Evolutionary conservation across 2,888 invertebrate species (phyloP).

Genomic region (Choristoneura rosaceana): DNA sequence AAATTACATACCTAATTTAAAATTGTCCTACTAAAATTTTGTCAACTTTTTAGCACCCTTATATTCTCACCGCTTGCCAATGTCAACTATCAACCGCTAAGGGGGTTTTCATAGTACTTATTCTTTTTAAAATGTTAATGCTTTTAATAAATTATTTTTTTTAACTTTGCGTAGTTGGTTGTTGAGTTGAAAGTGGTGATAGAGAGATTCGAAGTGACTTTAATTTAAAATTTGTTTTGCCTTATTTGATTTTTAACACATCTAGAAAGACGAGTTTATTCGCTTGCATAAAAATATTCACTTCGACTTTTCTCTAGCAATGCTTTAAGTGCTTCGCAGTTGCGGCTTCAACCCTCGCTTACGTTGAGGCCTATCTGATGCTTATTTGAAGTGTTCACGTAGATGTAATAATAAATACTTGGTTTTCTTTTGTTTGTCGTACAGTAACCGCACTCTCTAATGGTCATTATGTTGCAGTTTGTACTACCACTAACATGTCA

Average conservation of each 20-base stretch:
- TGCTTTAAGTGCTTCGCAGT: constrained; percentile 81
- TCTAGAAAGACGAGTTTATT: constrained; percentile 5
- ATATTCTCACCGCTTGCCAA: constrained; percentile 70
- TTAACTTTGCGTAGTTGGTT: constrained; percentile 75
- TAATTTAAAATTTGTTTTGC: neutral
- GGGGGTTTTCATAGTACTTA: constrained; percentile 71
- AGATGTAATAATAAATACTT: constrained; percentile 80
- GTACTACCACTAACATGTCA: constrained; percentile 86
- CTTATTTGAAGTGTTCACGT: constrained; percentile 82
- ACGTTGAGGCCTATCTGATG: constrained; percentile 81
- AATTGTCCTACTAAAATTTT: constrained; percentile 29
- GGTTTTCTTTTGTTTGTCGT: constrained; percentile 85
- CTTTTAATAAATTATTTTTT: constrained; percentile 52
- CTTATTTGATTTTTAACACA: neutral
- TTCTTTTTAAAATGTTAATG: constrained; percentile 59
- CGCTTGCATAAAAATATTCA: constrained; percentile 52
- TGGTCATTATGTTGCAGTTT: constrained; percentile 86
- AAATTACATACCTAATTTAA: constrained; percentile 5
- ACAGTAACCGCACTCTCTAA: constrained; percentile 85
- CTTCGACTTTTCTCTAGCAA: constrained; percentile 73
- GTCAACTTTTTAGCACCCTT: constrained; percentile 69
- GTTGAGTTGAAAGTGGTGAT: constrained; percentile 80
- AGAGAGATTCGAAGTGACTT: constrained; percentile 70
- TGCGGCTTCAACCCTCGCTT: constrained; percentile 83
- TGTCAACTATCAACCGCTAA: constrained; percentile 81